Evolutionary conservation across 2,888 invertebrate genomes (phyloP), one percentile per base, ranked within the genome.

Genomic region (Mythimna impura): DNA sequence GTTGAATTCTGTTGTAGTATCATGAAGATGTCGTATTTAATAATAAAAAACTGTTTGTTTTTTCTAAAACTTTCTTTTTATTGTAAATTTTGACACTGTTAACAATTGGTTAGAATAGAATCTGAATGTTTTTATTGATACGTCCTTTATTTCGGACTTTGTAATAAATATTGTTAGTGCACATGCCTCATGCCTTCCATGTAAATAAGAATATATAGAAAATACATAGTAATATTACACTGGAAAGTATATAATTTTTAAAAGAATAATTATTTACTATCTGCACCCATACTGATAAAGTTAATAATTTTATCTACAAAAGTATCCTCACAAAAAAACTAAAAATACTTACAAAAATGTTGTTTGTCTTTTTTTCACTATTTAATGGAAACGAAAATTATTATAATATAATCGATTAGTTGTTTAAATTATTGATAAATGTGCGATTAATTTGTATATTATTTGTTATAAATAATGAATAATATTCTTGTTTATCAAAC

Each of bases 131-230:
- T 83, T 88, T 84, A 88, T 85, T 73, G 52, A 82, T 88, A 83
- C 80, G 86, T 84, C 84, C 85, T 84, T 72, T 85, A 81, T 82
- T 87, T 85, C 82, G 86, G 82, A 87, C 86, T 83, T 87, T 84
- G 83, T 88, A 87, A 86, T 85, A 80, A 87, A 83, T 86, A 88
- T 86, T 73, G 79, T 86, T 82, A 87, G 80, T 89, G 92, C 92
- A 91, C 93, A 91, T 86, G 92, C 92, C 91, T 94, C 89, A 93
- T 91, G 94, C 95, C 94, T 95, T 95, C 94, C 94, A 94, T 95
- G 95, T 94, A 94, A 89, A 95, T 95, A 94, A 90, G 83, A 81
- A 89, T 89, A 88, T 87, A 87, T 86, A 85, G 76, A 83, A 72
- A 83, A 83, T 81, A 86, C 78, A 79, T 83, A 78, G 71, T 81